Evolutionary conservation across 2,888 invertebrate genomes (phyloP).

Genomic region (Metopia argyrocephala): DNA sequence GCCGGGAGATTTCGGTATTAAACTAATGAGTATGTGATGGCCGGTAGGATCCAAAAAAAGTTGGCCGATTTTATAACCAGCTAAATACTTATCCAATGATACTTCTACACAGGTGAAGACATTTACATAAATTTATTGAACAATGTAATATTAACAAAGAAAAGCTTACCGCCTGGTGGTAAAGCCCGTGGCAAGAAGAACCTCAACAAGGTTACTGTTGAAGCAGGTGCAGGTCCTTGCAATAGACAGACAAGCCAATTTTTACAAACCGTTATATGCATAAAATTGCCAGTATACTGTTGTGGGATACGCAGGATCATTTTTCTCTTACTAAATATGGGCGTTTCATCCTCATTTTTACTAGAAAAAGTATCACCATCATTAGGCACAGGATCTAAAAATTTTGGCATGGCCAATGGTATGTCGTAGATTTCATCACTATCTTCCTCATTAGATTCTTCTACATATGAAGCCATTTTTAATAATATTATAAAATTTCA

Average conservation of each 20-base stretch:
- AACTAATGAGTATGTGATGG: slow-evolving; percentile 87
- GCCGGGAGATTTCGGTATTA: slow-evolving; percentile 81
- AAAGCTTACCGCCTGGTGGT: slow-evolving; percentile 84
- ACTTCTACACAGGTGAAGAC: slow-evolving; percentile 69
- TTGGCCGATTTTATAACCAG: slow-evolving; percentile 74
- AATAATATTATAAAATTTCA: neutral
- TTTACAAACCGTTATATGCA: slow-evolving; percentile 89
- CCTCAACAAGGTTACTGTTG: slow-evolving; percentile 82
- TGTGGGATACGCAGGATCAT: slow-evolving; percentile 89
- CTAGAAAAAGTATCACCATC: slow-evolving; percentile 54
- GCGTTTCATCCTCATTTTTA: slow-evolving; percentile 81
- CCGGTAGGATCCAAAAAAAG: slow-evolving; percentile 89
- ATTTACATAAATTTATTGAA: neutral
- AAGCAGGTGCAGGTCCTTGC: slow-evolving; percentile 82
- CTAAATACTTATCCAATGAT: slow-evolving; percentile 74
- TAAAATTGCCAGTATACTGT: slow-evolving; percentile 80
- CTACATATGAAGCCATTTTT: slow-evolving; percentile 52
- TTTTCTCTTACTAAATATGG: slow-evolving; percentile 92
- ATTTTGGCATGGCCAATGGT: slow-evolving; percentile 69
- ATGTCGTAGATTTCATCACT: slow-evolving; percentile 14
- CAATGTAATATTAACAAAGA: neutral
- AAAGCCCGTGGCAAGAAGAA: slow-evolving; percentile 90
- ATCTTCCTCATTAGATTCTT: slow-evolving; percentile 18
- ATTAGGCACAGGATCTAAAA: slow-evolving; percentile 67
- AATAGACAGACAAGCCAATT: slow-evolving; percentile 91